Percentiles rank a stretch among this genome's conserved stretches.
Conservation (phyloP, 2,113 vertebrate species). For the Synchiropus splendidus region DNA sequence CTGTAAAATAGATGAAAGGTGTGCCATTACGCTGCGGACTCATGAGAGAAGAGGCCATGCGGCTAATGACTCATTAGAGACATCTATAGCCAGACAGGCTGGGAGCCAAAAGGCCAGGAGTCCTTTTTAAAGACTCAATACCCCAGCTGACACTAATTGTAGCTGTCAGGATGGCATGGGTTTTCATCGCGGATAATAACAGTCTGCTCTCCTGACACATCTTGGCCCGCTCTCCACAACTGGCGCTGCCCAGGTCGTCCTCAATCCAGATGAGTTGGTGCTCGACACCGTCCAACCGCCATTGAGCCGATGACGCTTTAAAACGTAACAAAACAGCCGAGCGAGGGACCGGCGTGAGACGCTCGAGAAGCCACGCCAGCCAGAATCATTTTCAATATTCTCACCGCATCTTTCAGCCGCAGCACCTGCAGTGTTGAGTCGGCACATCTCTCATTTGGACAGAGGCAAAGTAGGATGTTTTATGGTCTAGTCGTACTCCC, state of each 20-base stretch:
- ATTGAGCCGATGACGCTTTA: background rate
- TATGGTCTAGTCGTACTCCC: conserved; percentile 45
- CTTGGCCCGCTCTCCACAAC: conserved; percentile 51
- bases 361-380: conserved; percentile 17
- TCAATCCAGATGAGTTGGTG: conserved; percentile 15
- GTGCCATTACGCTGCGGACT: conserved; percentile 65
- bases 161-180: conserved; percentile 63
- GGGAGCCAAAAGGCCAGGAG: conserved; percentile 70
- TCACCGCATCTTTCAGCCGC: conserved; percentile 43
- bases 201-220: conserved; percentile 62
- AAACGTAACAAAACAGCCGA: conserved; percentile 1
- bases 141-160: conserved; percentile 72
- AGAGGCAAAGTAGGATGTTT: conserved; percentile 50
- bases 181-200: conserved; percentile 74
- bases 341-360: background rate
- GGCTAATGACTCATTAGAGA: conserved; percentile 75
- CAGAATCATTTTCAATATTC: conserved; percentile 50
- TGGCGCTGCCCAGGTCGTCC: conserved; percentile 43
- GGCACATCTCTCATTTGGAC: conserved; percentile 59
- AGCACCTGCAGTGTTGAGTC: conserved; percentile 51
- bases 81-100: conserved; percentile 68
- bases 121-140: conserved; percentile 71
- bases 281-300: conserved; percentile 6
- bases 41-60: conserved; percentile 65
- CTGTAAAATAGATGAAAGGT: conserved; percentile 74